Evolutionary conservation across 2,888 invertebrate species (phyloP).

Genomic region (Microplitis manilae): DNA sequence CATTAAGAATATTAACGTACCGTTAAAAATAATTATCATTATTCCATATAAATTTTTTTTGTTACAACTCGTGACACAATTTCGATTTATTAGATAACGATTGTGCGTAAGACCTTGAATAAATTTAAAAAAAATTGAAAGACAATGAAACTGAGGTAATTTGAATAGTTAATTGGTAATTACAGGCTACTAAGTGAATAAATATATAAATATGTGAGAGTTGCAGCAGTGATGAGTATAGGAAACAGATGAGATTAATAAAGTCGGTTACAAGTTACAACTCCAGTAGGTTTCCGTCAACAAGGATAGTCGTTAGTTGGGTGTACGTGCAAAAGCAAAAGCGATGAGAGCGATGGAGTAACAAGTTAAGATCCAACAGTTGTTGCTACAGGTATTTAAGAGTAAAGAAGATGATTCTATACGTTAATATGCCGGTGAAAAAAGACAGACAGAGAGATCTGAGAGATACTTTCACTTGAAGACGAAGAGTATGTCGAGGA

Average conservation of each 20-base stretch:
- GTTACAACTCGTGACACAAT: not conserved
- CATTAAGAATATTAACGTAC: not conserved
- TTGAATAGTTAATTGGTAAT: not conserved
- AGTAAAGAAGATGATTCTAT: not conserved
- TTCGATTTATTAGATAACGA: not conserved
- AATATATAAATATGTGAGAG: not conserved
- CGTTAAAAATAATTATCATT: not conserved
- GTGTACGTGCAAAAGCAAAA: constrained; percentile 1
- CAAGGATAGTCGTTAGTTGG: not conserved
- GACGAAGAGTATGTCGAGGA: constrained; percentile 60
- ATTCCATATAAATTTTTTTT: not conserved
- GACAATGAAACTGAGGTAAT: not conserved
- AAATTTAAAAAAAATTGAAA: not conserved
- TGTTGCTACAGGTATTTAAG: not conserved
- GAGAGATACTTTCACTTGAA: constrained; percentile 60
- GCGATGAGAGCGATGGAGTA: not conserved
- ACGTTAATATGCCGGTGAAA: not conserved
- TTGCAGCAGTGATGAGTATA: not conserved
- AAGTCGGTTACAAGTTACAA: not conserved
- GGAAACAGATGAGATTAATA: not conserved
- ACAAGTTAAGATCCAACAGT: not conserved
- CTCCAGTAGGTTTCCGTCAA: not conserved
- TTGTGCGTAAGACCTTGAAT: not conserved
- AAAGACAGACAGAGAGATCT: constrained; percentile 38
- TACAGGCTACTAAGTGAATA: not conserved